Evolutionary conservation across 2,797 vertebrate genomes (phyloP), one percentile per base, ranked within the genome.

Genomic region (Sebastes reedi): DNA sequence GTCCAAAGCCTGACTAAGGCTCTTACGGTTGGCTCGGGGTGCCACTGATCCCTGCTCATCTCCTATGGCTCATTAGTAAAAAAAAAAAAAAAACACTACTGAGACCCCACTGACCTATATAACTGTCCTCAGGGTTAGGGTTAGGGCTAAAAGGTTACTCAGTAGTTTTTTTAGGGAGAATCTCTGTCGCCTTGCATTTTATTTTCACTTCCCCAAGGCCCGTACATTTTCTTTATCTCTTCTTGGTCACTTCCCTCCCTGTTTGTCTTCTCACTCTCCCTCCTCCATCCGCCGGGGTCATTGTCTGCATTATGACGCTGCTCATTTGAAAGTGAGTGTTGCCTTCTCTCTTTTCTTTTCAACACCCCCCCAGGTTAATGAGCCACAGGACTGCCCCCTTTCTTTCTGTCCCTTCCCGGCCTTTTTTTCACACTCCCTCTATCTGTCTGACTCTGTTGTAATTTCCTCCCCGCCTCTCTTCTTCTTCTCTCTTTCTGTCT

Each of bases 11-110:
- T 75, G 82, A 79, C 82, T 93, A 93, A 94, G 90, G 81, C 87
- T 92, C 91, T 94, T 92, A 91, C 4, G 1, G 50, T n/a, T 58
- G 83, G 75, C 86, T 79, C 42, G 75, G 74, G 84, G 84, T 82
- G 81, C 78, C 77, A 74, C 91, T 90, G 87, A 94, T 92, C 90
- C 88, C 86, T 76, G 85, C 87, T 94, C 92, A 92, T 89, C 92
- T 91, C 85, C 75, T 79, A 69, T 84, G 83, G 85, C 87, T 93
- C 82, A 87, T 91, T 89, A 87, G 85, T 73, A 24, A 72, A 69
- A 69, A 58, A 67, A 39, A 32, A 25, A 22, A 58, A 79, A 25
- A 88, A 66, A 66, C 74, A 61, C 72, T 10, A 71, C 68, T 79
- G 77, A 87, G 74, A 89, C 73, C 80, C 79, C 73, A 36, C 67